Evolutionary conservation across 2,113 vertebrate genomes (phyloP), one percentile per base, ranked within the genome.

Genomic region (Quiscalus mexicanus): DNA sequence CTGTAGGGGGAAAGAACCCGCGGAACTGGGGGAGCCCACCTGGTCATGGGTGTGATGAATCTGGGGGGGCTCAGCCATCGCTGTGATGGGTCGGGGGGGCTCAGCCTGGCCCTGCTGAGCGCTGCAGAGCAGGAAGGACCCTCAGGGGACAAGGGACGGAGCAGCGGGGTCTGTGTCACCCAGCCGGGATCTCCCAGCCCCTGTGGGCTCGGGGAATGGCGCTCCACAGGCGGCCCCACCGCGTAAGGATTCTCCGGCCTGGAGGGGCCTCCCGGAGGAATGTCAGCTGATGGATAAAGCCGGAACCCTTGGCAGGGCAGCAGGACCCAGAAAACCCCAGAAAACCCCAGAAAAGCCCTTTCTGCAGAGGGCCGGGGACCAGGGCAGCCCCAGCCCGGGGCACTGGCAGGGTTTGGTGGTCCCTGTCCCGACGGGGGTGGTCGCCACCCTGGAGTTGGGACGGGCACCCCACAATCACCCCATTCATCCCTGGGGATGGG

Each of bases 231-330:
- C 5, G 0, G 59, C 76, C 55, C 33, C 4, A 3, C 19, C 1
- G 49, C 5, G 62, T 10, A 3, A 45, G 81, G 64, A 50, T 7
- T 37, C 33, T 18, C 18, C 5, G 42, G 84, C 49, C 94, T 9
- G 41, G 69, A 95, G 95, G 89, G 96, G 95, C 93, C 96, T 97
- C 96, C 87, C 58, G 44, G 22, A 93, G 94, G 97, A 96, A 95
- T 95, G 96, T 89, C 97, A 97, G 96, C 95, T 94, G 95, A 92
- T 20, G 68, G 86, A 64, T 92, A 76, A 95, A 96, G 59, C 96
- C 25, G 2, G 75, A 94, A 76, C 84, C 79, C 75, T 89, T 93
- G 85, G 92, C 88, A 90, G 41, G 63, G 73, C 20, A 5, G 79
- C 33, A 6, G 85, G 27, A 65, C 56, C 60, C 65, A 77, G 39